Evolutionary conservation across 2,888 invertebrate genomes (phyloP).

Genomic region (Ashinkailepas kermadecensis): DNA sequence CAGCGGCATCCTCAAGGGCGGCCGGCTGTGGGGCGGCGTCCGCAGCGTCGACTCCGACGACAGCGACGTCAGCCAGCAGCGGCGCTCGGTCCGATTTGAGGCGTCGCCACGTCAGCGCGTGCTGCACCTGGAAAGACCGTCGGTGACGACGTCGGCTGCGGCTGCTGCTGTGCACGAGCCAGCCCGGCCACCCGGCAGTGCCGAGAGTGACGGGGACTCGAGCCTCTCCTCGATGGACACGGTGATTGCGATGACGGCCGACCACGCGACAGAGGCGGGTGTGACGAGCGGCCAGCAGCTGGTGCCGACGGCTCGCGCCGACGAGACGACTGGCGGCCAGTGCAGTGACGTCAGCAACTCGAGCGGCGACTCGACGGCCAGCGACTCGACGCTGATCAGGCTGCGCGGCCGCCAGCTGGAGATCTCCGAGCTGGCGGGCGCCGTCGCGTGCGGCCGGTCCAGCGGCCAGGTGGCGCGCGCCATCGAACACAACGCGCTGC

Average conservation of each 20-base stretch:
- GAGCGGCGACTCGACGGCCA: slow-evolving; percentile 28
- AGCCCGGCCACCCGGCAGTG: neutral
- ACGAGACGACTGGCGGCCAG: slow-evolving; percentile 24
- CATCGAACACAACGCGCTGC: slow-evolving; percentile 72
- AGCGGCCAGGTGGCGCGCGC: slow-evolving; percentile 55
- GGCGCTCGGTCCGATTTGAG: slow-evolving; percentile 29
- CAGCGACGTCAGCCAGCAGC: neutral
- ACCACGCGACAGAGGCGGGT: no score
- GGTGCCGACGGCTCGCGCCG: no score
- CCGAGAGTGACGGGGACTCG: slow-evolving; percentile 30
- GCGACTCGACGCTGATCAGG: slow-evolving; percentile 30
- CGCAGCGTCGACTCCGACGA: slow-evolving; percentile 39
- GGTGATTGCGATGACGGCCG: slow-evolving; percentile 27
- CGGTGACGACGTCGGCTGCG: neutral
- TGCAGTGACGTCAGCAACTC: slow-evolving; percentile 28
- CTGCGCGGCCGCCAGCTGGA: slow-evolving; percentile 26
- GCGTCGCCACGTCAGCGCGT: slow-evolving; percentile 27
- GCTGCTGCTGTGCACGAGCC: neutral
- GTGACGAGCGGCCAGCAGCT: no score
- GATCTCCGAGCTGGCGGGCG: slow-evolving; percentile 31
- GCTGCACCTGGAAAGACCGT: slow-evolving; percentile 29
- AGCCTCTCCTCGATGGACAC: slow-evolving; percentile 28
- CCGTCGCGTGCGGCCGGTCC: slow-evolving; percentile 34
- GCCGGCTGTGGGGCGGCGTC: slow-evolving; percentile 61
- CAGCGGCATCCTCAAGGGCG: slow-evolving; percentile 69